Conservation (phyloP, 2,888 invertebrate genomes). For the Orthonychiurus folsomi region DNA sequence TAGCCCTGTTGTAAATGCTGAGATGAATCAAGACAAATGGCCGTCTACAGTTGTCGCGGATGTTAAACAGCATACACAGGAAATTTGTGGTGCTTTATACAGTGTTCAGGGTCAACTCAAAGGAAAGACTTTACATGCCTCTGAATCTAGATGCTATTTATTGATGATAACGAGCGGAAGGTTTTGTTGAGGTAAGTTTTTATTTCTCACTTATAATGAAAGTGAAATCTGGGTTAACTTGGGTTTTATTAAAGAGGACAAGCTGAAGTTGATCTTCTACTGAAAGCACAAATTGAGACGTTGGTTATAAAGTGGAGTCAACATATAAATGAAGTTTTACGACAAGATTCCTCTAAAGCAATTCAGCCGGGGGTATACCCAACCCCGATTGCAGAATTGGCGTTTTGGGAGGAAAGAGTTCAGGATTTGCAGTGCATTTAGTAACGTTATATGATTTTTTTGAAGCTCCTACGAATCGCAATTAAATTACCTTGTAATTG, state of each 20-base stretch:
- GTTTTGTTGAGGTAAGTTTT: conserved; percentile 22
- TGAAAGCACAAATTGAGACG: conserved; percentile 90
- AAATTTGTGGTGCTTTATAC: conserved; percentile 82
- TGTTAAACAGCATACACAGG: conserved; percentile 82
- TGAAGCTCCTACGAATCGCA: too few species aligned
- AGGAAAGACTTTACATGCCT: conserved; percentile 79
- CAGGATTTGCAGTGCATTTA: conserved; percentile 80
- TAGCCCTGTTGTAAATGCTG: conserved; percentile 54
- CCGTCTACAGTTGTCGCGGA: conserved; percentile 50
- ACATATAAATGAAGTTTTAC: conserved; percentile 82
- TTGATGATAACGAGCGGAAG: conserved; percentile 46
- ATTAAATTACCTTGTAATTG: too few species aligned
- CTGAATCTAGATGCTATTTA: conserved; percentile 75
- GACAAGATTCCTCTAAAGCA: conserved; percentile 74
- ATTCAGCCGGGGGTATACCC: conserved; percentile 73
- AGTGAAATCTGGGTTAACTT: too few species aligned
- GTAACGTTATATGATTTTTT: too few species aligned
- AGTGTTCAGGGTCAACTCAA: conserved; percentile 88
- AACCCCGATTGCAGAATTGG: conserved; percentile 65
- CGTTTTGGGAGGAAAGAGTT: conserved; percentile 74
- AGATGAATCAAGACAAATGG: conserved; percentile 35
- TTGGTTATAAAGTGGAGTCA: conserved; percentile 88
- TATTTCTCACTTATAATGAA: too few species aligned
- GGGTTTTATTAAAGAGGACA: conserved; percentile 44
- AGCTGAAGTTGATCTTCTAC: conserved; percentile 65